Conservation (phyloP, 2,797 vertebrate species). For the Chloroceryle amazona region DNA sequence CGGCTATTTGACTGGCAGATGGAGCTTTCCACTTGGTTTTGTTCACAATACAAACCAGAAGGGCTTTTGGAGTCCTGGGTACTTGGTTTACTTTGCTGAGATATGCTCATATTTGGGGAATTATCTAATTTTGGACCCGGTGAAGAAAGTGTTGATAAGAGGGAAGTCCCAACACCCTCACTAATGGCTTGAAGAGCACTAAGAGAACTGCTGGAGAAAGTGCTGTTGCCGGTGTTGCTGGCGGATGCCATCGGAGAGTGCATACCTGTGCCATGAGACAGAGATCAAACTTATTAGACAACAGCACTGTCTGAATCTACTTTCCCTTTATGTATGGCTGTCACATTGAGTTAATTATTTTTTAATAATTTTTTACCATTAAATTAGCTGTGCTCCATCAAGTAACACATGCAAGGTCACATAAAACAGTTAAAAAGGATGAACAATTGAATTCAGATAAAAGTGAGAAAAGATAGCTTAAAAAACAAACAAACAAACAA, state of each 20-base stretch:
- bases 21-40: slow-evolving; percentile 87
- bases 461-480: neutral
- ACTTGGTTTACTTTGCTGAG: slow-evolving; percentile 84
- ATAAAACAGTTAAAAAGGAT: neutral
- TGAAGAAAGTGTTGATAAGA: slow-evolving; percentile 92
- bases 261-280: slow-evolving; percentile 82
- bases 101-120: slow-evolving; percentile 90
- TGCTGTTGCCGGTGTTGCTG: slow-evolving; percentile 82
- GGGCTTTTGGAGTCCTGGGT: slow-evolving; percentile 91
- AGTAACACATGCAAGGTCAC: neutral
- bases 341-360: neutral
- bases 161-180: slow-evolving; percentile 94
- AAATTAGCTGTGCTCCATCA: neutral
- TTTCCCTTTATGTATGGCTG: neutral
- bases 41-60: slow-evolving; percentile 84
- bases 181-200: slow-evolving; percentile 98
- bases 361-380: neutral
- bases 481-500: neutral
- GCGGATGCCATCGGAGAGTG: slow-evolving; percentile 93
- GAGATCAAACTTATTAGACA: neutral
- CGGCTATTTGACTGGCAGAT: slow-evolving; percentile 90
- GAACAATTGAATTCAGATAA: neutral
- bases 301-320: neutral
- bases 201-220: slow-evolving; percentile 96
- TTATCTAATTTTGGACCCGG: slow-evolving; percentile 92